Percentiles rank a stretch among this genome's conserved stretches.
Conservation (phyloP, 2,113 vertebrate genomes). For the Labeo catla region DNA sequence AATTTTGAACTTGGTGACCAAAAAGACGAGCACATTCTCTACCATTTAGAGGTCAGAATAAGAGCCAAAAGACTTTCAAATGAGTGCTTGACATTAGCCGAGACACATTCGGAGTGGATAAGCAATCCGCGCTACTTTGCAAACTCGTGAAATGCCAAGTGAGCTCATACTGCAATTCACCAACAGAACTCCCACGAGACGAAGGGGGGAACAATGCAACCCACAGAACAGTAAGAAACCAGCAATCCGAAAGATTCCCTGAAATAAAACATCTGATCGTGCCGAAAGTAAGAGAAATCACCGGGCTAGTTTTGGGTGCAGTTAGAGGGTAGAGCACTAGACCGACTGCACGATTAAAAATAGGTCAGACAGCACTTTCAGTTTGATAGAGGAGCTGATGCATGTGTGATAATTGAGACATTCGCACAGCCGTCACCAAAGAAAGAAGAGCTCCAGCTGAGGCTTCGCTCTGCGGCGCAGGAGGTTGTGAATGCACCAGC, state of each 20-base stretch:
- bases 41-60: neutral
- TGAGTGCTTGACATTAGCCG: neutral
- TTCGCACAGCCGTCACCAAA: neutral
- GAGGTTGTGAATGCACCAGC: neutral
- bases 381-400: constrained; percentile 3
- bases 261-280: neutral
- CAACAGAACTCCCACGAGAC: neutral
- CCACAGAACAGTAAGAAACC: neutral
- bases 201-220: neutral
- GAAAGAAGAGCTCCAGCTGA: neutral
- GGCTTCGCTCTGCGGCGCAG: neutral
- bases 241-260: neutral
- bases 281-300: neutral
- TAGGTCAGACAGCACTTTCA: constrained; percentile 13
- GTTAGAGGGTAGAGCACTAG: neutral
- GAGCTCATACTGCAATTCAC: constrained; percentile 4
- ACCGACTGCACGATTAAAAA: neutral
- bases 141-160: constrained; percentile 18
- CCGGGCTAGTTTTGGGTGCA: neutral
- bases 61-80: neutral
- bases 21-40: neutral
- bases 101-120: neutral
- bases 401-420: neutral
- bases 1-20: neutral
- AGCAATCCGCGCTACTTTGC: neutral